These are phyloP conservation scores for Drosophila demipolita DNA, from an alignment of 2,888 invertebrate species.

Conservation along the genomic window DNA sequence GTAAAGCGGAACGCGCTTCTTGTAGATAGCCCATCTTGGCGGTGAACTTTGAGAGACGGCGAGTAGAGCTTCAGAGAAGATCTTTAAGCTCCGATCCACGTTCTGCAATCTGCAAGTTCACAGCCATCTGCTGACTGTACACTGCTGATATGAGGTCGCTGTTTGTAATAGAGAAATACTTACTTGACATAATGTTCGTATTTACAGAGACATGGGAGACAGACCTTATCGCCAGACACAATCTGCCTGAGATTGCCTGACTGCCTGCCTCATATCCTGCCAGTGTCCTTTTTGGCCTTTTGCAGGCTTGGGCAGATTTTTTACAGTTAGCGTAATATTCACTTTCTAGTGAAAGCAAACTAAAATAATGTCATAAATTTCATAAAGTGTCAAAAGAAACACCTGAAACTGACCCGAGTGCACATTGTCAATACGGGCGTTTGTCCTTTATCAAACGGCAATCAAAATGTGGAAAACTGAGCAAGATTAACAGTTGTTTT, in stretches of 20 bases:
- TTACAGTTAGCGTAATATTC: slow-evolving; percentile 67
- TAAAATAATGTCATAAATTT: slow-evolving; percentile 81
- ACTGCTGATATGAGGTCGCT: slow-evolving; percentile 29
- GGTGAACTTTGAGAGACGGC: slow-evolving; percentile 38
- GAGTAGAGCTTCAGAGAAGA: slow-evolving; percentile 15
- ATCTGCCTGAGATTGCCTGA: slow-evolving; percentile 21
- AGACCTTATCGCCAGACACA: slow-evolving; percentile 55
- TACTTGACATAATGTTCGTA: slow-evolving; percentile 48
- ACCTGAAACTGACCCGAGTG: slow-evolving; percentile 53
- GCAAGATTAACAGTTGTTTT: slow-evolving; percentile 22
- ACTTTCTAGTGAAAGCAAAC: slow-evolving; percentile 66
- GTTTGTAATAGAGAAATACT: slow-evolving; percentile 76
- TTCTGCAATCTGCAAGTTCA: slow-evolving; percentile 10
- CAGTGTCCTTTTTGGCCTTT: slow-evolving; percentile 51
- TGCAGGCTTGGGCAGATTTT: slow-evolving; percentile 30
- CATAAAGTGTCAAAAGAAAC: slow-evolving; percentile 82
- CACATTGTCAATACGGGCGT: slow-evolving; percentile 43
- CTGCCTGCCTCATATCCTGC: slow-evolving; percentile 28
- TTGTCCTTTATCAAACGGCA: slow-evolving; percentile 33
- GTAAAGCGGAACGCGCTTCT: slow-evolving; percentile 64
- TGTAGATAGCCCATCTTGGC: slow-evolving; percentile 61
- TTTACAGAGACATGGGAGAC: slow-evolving; percentile 31
- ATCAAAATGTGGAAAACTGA: slow-evolving; percentile 31
- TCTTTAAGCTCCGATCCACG: slow-evolving; percentile 21
- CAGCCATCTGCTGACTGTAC: slow-evolving; percentile 24